phyloP scores from a whole-genome alignment of 2,797 vertebrate genomes.

The Anguilla anguilla region DNA sequence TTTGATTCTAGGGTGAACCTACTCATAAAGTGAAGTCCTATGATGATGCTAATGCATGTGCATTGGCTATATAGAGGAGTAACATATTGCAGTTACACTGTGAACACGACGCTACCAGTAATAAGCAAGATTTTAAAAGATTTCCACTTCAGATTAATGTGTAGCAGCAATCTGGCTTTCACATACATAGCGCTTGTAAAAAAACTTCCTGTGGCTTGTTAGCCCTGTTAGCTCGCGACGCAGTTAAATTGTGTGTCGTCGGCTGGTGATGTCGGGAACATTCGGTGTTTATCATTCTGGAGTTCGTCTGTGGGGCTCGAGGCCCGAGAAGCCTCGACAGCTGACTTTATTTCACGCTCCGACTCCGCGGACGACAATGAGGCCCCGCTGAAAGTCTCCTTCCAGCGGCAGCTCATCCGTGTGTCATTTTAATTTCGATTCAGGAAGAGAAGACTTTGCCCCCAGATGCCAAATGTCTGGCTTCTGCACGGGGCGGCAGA shows the following conservation, averaged over 20 bases:
- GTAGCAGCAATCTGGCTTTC: background rate
- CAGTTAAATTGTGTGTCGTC: background rate
- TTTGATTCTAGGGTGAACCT: background rate
- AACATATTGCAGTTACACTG: background rate
- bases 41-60: background rate
- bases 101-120: background rate
- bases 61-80: background rate
- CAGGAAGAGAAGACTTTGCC: background rate
- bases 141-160: background rate
- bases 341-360: background rate
- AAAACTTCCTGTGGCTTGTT: background rate
- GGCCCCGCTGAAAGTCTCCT: background rate
- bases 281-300: background rate
- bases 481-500: background rate
- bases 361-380: background rate
- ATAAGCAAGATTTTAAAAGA: background rate
- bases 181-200: background rate
- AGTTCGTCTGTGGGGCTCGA: background rate
- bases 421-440: conserved; percentile 17
- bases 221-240: background rate
- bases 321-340: background rate
- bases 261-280: background rate
- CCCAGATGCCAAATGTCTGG: background rate
- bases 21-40: background rate
- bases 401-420: background rate